Percentiles rank a stretch among this genome's conserved stretches.
phyloP scores from a whole-genome alignment of 1,140 invertebrate genomes.

The Tetramorium simillimum region DNA sequence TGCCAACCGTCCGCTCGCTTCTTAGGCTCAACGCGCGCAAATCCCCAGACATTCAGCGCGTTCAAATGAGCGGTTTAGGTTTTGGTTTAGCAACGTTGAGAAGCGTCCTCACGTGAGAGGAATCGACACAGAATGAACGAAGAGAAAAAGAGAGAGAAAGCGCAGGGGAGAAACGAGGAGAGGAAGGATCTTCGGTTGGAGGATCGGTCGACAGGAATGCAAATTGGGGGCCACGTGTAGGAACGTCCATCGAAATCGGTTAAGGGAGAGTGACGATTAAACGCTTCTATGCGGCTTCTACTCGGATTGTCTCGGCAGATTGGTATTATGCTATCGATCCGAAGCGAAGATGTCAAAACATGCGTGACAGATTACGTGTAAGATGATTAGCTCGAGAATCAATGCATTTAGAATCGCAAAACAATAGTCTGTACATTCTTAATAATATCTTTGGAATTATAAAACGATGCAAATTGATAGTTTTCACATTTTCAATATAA shows the following conservation, averaged over 20 bases:
- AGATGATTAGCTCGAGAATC: conserved; percentile 1
- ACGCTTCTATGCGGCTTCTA: conserved; percentile 50
- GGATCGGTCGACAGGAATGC: conserved; percentile 56
- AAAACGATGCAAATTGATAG: neutral
- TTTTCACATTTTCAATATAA: neutral
- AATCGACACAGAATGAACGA: neutral
- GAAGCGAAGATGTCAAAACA: conserved; percentile 28
- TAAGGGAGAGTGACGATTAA: conserved; percentile 51
- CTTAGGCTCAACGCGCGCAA: neutral
- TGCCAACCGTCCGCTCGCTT: neutral
- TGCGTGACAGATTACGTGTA: conserved; percentile 21
- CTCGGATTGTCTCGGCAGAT: conserved; percentile 29
- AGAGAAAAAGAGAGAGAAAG: neutral
- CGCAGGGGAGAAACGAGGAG: neutral
- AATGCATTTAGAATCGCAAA: neutral
- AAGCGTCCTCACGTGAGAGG: conserved; percentile 9
- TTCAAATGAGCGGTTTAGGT: conserved; percentile 54
- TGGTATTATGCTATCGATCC: conserved; percentile 49
- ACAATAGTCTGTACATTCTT: neutral
- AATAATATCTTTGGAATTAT: neutral
- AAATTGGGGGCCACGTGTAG: conserved; percentile 52
- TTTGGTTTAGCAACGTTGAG: conserved; percentile 40
- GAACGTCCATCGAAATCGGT: conserved; percentile 54
- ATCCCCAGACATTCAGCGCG: neutral
- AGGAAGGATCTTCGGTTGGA: conserved; percentile 29